phyloP scores from a whole-genome alignment of 2,888 invertebrate genomes.

The Stegophylla sp. region DNA sequence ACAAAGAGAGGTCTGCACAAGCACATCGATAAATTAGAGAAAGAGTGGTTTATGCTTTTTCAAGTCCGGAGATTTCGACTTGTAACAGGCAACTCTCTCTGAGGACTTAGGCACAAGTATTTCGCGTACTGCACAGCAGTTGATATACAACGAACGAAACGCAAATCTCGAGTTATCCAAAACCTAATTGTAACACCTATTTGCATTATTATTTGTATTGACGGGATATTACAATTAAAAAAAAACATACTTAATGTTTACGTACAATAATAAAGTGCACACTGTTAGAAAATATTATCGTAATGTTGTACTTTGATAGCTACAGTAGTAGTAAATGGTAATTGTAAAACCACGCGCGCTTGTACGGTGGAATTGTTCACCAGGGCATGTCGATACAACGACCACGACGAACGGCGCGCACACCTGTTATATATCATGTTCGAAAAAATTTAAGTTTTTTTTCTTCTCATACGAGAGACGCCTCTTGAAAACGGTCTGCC shows the following conservation, averaged over 20 bases:
- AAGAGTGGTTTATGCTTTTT: background rate
- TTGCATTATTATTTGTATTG: background rate
- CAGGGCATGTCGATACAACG: conserved; percentile 33
- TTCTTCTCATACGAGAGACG: conserved; percentile 6
- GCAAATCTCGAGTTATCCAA: background rate
- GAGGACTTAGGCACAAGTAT: background rate
- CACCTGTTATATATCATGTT: conserved; percentile 49
- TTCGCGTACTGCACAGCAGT: background rate
- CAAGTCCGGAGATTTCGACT: background rate
- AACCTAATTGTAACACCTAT: background rate
- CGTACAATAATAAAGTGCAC: background rate
- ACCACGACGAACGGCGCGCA: background rate
- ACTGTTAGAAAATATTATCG: conserved; percentile 19
- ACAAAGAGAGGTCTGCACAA: background rate
- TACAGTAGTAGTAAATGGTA: background rate
- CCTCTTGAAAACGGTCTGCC: conserved; percentile 26
- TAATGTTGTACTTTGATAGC: background rate
- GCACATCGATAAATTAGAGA: background rate
- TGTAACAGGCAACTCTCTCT: background rate
- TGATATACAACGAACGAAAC: background rate
- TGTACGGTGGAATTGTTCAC: conserved; percentile 15
- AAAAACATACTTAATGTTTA: background rate
- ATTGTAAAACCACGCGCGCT: conserved; percentile 24
- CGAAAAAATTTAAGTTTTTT: conserved; percentile 34
- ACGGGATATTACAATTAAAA: background rate